A percentile compares a stretch with the other conserved stretches of the same genome.
Evolutionary conservation across 2,888 invertebrate species (phyloP).

Genomic region (Pachydiplax longipennis): DNA sequence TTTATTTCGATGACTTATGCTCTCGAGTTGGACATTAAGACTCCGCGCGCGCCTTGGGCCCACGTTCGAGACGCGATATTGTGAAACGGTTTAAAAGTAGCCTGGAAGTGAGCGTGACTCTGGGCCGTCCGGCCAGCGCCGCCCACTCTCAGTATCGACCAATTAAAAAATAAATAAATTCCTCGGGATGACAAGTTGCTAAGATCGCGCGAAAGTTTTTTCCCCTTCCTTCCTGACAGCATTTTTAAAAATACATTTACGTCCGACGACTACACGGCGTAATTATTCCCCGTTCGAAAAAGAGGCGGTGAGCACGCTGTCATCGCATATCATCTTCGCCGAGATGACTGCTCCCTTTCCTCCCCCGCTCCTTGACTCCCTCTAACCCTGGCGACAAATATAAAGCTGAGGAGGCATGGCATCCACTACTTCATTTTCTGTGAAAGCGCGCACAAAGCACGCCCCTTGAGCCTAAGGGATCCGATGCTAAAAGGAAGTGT

Average conservation of each 20-base stretch:
- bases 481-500: not conserved
- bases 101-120: not conserved
- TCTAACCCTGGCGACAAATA: not conserved
- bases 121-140: not conserved
- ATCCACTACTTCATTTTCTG: not conserved
- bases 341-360: not conserved
- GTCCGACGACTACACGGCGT: not conserved
- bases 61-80: not conserved
- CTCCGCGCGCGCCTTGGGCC: not conserved
- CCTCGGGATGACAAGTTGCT: not conserved
- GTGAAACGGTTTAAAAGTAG: constrained; percentile 15
- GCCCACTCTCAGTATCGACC: constrained; percentile 3
- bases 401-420: constrained; percentile 4
- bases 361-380: not conserved
- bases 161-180: constrained; percentile 4
- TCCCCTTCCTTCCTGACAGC: not conserved
- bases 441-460: not conserved
- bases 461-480: not conserved
- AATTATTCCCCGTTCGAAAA: not conserved
- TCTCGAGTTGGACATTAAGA: not conserved
- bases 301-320: not conserved
- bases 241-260: not conserved
- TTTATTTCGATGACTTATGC: not conserved
- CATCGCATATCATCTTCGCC: not conserved
- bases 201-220: not conserved